Base-by-base conservation (phyloP, 2,888 invertebrate genomes). In the Chalcis sispes region DNA sequence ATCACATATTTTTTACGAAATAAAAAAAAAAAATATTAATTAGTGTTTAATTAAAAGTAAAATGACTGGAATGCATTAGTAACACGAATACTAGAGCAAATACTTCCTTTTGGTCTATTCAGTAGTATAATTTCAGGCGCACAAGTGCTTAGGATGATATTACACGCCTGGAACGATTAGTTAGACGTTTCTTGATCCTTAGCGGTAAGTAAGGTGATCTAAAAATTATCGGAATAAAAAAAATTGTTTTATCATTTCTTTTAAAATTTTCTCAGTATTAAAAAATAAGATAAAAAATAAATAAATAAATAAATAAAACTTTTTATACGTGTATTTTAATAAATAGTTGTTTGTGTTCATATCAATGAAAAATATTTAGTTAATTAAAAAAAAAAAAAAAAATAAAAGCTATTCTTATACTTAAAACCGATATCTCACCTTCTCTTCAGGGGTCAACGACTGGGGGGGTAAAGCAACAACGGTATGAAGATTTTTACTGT, bases 41-140 rank as follows among this genome's bases (percentile, higher is more conserved):
- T 52, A n/a, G 25, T 27, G 1, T 54, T 40, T 15, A 56, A 4
- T 46, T 20, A 61, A 72, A 64, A 64, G 13, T 72, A 32, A 71
- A 71, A 62, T 73, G 61, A 67, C 71, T 75, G 77, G 71, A 72
- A 62, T 77, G 75, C 29, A 64, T 52, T 15, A 67, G 29, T 48
- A 50, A 54, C 23, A 52, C 54, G 27, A 32, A 27, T 72, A 75
- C 40, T 58, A 40, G 13, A 72, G 23, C 20, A 58, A 50, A 52
- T 52, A 42, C 13, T 62, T 36, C 23, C 40, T 64, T 72, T 40
- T 8, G 18, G 2, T 64, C 64, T 42, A 15, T 59, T 71, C 52
- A 75, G 54, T 64, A 56, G 50, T 50, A n/a, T n/a, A 48, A 29
- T 32, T 54, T 76, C 61, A 62, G 29, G 29, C 29, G 23, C 32